phyloP scores from a whole-genome alignment of 2,113 vertebrate genomes.

The Crotalus tigris region DNA sequence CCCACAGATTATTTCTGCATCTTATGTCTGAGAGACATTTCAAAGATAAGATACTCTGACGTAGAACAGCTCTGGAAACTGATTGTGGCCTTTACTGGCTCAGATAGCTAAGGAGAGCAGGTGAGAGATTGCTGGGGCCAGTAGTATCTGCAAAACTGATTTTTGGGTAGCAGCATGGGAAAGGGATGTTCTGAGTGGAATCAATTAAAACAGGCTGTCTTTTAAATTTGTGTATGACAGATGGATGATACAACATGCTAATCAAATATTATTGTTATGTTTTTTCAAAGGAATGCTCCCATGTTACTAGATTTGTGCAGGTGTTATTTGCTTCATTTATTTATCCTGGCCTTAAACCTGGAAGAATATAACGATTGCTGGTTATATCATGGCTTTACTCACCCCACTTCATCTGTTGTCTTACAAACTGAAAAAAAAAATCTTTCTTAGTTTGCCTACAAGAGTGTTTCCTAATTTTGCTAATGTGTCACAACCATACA shows the following conservation, averaged over 20 bases:
- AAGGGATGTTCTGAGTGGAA: neutral
- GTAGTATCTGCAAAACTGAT: neutral
- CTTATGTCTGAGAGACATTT: neutral
- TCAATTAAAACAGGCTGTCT: neutral
- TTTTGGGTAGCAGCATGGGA: neutral
- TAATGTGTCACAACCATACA: constrained; percentile 4
- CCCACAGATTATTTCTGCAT: neutral
- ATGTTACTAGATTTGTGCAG: neutral
- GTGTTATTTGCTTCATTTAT: neutral
- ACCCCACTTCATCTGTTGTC: neutral
- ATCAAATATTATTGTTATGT: neutral
- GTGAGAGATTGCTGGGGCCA: neutral
- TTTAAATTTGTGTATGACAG: neutral
- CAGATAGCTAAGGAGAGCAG: neutral
- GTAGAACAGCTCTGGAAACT: neutral
- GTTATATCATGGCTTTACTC: constrained; percentile 24
- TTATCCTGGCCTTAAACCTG: constrained; percentile 1
- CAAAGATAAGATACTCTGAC: neutral
- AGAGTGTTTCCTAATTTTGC: neutral
- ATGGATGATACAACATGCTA: neutral
- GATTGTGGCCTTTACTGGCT: neutral
- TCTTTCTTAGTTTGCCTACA: neutral
- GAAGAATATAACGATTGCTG: neutral
- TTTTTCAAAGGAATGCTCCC: neutral
- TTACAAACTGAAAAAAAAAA: neutral